Evolutionary conservation across 1,140 invertebrate genomes (phyloP), one percentile per base, ranked within the genome.

Genomic region (Drosophila willistoni): DNA sequence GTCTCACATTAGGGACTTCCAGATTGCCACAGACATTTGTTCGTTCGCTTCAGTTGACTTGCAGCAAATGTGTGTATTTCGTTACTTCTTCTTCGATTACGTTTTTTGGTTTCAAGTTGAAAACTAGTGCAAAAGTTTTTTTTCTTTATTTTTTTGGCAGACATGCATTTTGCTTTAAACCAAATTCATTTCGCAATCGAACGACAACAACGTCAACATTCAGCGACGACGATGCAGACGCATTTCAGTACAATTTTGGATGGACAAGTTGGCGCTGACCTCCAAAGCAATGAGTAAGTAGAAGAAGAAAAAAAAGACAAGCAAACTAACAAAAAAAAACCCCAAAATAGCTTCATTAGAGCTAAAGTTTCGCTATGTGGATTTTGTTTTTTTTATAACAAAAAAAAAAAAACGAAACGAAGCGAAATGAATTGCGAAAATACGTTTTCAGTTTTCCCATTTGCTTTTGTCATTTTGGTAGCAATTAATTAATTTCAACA

Each of bases 401-500:
- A 60, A 47, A 14, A 60, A 59, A 25, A 19, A 68, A 66, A 29
- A 29, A 29, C 29, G 5, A 29, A 29, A 29, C 29, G 29, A 29
- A 29, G 29, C 29, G 29, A 29, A 29, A 29, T 29, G 6, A 29
- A 77, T 77, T 77, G 75, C 75, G 75, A 74, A 77, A 77, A 77
- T 74, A 70, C 63, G 54, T 74, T 74, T 71, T 47, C 42, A 77
- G 71, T 66, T 67, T 77, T 77, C 51, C 51, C 71, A 63, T 77
- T 77, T 62, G 57, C 55, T 55, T 64, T 55, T 64, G 62, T 73
- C 67, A 71, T 77, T 29, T 77, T 74, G 63, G 67, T 67, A 68
- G 71, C 75, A 70, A 74, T 77, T 77, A 77, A 77, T 77, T 77
- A 74, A 63, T 67, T 74, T 74, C 67, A 67, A 60, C 75, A 74